These are phyloP conservation scores for Syrmaticus mikado DNA, from an alignment of 2,113 vertebrate genomes.

Conservation along the genomic window DNA sequence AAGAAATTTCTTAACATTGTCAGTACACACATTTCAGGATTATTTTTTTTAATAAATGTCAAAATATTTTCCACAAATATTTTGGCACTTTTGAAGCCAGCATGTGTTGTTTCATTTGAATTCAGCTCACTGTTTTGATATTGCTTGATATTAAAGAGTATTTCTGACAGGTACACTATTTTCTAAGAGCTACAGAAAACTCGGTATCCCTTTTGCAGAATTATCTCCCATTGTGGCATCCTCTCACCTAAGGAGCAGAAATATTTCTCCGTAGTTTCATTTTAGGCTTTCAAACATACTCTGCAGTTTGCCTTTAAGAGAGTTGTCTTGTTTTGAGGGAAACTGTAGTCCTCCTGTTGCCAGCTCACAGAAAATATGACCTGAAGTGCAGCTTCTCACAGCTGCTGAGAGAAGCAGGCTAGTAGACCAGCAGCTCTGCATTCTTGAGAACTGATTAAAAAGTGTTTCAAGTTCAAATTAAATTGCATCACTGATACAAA, in stretches of 20 bases:
- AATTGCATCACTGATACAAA: neutral
- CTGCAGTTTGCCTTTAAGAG: neutral
- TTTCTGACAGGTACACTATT: neutral
- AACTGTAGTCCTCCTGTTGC: neutral
- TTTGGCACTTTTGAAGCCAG: neutral
- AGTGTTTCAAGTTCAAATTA: neutral
- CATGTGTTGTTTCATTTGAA: neutral
- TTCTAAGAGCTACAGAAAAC: neutral
- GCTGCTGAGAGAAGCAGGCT: neutral
- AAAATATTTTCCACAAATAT: neutral
- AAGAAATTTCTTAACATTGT: neutral
- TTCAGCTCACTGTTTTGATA: neutral
- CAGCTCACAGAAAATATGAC: neutral
- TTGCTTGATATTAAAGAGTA: neutral
- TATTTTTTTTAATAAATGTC: neutral
- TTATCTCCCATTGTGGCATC: neutral
- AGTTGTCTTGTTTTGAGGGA: neutral
- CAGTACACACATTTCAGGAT: neutral
- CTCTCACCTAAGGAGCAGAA: neutral
- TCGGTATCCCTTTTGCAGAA: neutral
- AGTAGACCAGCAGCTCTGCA: neutral
- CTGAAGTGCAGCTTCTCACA: neutral
- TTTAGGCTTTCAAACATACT: neutral
- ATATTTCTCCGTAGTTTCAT: neutral
- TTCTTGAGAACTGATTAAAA: neutral